Evolutionary conservation across 92 coral and sea anemone species (phyloP), one percentile per base, ranked within the genome.

Genomic region (Zoanthus solanderi): DNA sequence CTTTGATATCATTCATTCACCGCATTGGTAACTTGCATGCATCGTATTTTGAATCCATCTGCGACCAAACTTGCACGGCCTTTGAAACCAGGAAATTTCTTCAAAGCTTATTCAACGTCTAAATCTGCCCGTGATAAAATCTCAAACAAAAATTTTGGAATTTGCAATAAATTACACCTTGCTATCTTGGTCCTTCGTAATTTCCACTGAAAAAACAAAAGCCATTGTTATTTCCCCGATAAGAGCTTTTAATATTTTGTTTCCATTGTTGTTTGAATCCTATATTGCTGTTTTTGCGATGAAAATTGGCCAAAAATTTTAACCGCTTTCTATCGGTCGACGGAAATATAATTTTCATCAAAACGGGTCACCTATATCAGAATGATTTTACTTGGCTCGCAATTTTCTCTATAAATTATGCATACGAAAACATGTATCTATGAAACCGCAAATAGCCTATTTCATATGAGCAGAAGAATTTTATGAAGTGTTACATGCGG

Each of bases 371-470:
- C 63, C 53, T 63, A 50, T 23, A 42, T 63, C 58, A 9, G 84
- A 63, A 63, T 42, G 52, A 77, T 28, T 54, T 54, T 80, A 14
- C n/a, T 44, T 37, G 11, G 73, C 34, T 63, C 84, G 54, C 23
- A 42, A 63, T 50, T 78, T 42, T 58, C 71, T 1, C 15, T 16
- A 80, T 80, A 10, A 4, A 65, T 80, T 65, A 80, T 80, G 74
- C 57, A 80, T 65, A 18, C 45, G 23, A 18, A 28, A 61, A 63
- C 75, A 37, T 45, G 48, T 15, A 3, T 78, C n/a, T 31, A 18
- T 16, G 74, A 80, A 72, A 28, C 85, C 85, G 65, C 85, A 42
- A 67, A 63, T 44, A 31, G 42, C 23, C 18, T 37, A 52, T 80
- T 54, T 63, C 58, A 45, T 45, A 80, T 50, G 9, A 32, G 65